A percentile compares a stretch with the other conserved stretches of the same genome.
Evolutionary conservation across 92 coral and sea anemone species (phyloP).

Genomic region (Parazoanthus swiftii): DNA sequence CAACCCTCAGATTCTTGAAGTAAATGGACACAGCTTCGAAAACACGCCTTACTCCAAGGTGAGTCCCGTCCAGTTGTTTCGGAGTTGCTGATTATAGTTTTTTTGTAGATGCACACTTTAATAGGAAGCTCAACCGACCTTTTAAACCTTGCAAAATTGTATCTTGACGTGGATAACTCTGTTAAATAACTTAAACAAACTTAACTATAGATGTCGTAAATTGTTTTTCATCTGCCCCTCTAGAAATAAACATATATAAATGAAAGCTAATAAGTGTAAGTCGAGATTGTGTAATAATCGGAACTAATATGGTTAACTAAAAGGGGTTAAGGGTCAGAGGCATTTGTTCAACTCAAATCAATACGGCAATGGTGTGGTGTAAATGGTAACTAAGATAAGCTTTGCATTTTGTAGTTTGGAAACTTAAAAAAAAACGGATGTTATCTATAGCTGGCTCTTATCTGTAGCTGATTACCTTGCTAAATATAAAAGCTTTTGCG

Average conservation of each 20-base stretch:
- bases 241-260: not conserved
- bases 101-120: not conserved
- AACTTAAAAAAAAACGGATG: no score
- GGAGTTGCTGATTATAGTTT: not conserved
- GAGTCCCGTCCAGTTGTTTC: not conserved
- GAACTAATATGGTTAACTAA: not conserved
- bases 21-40: conserved; percentile 37
- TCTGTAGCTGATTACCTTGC: not conserved
- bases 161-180: not conserved
- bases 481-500: not conserved
- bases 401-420: no score
- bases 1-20: conserved; percentile 31
- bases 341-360: not conserved
- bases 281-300: conserved; percentile 6
- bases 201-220: not conserved
- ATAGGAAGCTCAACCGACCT: not conserved
- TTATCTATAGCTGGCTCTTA: not conserved
- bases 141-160: no score
- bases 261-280: not conserved
- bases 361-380: not conserved
- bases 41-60: conserved; percentile 36
- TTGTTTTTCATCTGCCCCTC: not conserved
- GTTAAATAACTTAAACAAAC: no score
- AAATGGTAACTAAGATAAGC: not conserved
- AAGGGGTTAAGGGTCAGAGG: not conserved